phyloP scores from a whole-genome alignment of 2,797 vertebrate species.

The Melanotaenia pygmaea region DNA sequence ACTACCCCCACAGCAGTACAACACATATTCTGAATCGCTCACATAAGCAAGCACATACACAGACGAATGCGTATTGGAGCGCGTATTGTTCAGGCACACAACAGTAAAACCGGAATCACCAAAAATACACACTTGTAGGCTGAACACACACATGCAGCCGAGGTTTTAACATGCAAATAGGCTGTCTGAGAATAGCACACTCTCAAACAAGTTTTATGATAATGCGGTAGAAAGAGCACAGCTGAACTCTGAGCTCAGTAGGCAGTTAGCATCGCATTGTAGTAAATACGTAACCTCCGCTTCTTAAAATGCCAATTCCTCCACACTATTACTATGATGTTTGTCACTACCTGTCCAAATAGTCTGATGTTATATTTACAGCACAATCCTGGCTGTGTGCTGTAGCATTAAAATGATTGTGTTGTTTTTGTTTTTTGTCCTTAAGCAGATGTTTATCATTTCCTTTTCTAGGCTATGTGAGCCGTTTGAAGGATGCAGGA shows the following conservation, averaged over 20 bases:
- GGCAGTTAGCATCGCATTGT: conserved; percentile 64
- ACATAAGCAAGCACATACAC: conserved; percentile 4
- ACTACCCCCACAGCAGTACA: conserved; percentile 49
- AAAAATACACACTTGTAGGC: conserved; percentile 13
- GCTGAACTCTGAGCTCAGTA: conserved; percentile 56
- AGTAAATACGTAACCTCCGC: conserved; percentile 73
- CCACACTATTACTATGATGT: conserved; percentile 47
- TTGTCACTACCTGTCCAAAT: conserved; percentile 62
- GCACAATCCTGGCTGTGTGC: conserved; percentile 21
- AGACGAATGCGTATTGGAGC: conserved; percentile 26
- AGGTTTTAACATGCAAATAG: conserved; percentile 19
- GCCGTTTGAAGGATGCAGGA: not conserved
- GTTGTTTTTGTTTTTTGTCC: conserved; percentile 13
- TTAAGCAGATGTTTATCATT: conserved; percentile 32
- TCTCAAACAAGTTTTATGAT: conserved; percentile 57
- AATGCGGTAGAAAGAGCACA: conserved; percentile 35
- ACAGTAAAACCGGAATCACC: conserved; percentile 21
- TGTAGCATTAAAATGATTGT: not conserved
- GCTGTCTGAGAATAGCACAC: conserved; percentile 19
- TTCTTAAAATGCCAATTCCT: conserved; percentile 69
- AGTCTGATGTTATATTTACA: conserved; percentile 45
- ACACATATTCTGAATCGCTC: conserved; percentile 20
- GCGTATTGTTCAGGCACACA: conserved; percentile 12
- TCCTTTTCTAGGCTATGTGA: not conserved
- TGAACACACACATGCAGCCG: conserved; percentile 14